These are phyloP conservation scores for Eurystomus glaucurus DNA, from an alignment of 2,797 vertebrate genomes.

Conservation along the genomic window DNA sequence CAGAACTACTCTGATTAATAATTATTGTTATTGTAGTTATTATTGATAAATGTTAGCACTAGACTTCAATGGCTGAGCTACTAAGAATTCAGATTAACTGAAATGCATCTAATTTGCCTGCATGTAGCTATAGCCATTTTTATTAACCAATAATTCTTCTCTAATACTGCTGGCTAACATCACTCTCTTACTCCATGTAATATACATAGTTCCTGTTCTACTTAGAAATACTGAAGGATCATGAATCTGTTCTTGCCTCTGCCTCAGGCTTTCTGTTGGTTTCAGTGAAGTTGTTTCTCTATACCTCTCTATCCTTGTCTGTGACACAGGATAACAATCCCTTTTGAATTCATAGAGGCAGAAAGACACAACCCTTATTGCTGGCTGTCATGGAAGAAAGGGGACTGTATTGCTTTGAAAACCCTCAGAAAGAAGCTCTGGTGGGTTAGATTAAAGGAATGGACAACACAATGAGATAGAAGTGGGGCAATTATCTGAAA, in stretches of 20 bases:
- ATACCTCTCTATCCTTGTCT: not conserved
- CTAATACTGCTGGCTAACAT: conserved; percentile 45
- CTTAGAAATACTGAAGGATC: conserved; percentile 11
- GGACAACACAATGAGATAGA: not conserved
- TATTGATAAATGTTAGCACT: conserved; percentile 69
- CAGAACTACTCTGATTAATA: conserved; percentile 74
- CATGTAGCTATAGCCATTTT: conserved; percentile 54
- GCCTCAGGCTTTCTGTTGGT: not conserved
- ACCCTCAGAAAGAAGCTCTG: not conserved
- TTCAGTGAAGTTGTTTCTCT: conserved; percentile 3
- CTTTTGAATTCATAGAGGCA: not conserved
- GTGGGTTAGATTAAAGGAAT: not conserved
- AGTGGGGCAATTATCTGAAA: not conserved
- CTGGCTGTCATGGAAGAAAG: not conserved
- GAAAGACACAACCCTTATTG: not conserved
- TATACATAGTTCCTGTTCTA: conserved; percentile 11
- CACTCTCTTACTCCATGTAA: not conserved
- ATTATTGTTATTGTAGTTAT: conserved; percentile 79
- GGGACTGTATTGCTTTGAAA: not conserved
- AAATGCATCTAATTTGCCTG: conserved; percentile 66
- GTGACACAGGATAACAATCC: not conserved
- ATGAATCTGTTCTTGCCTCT: conserved; percentile 15
- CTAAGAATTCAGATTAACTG: conserved; percentile 72
- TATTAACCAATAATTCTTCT: conserved; percentile 62
- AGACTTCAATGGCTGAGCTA: conserved; percentile 50